Conservation (phyloP, 2,797 vertebrate genomes). For the Phalloptychus januarius region DNA sequence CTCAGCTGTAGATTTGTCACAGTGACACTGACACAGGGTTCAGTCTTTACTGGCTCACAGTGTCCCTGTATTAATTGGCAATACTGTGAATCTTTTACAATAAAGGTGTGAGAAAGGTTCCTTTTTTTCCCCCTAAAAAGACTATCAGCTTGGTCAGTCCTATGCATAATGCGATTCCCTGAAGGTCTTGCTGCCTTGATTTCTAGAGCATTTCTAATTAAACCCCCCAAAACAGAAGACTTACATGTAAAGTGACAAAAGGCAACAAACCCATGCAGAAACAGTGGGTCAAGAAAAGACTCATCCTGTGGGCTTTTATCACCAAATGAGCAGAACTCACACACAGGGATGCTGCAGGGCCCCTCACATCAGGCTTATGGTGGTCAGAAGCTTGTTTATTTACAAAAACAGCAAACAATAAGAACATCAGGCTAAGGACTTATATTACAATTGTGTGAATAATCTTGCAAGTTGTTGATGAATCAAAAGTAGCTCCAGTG, state of each 20-base stretch:
- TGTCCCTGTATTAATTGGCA: not conserved
- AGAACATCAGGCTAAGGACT: not conserved
- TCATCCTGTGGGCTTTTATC: not conserved
- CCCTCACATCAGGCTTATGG: not conserved
- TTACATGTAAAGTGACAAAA: conserved; percentile 8
- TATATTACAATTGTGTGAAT: not conserved
- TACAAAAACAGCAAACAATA: not conserved
- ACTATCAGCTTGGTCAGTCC: not conserved
- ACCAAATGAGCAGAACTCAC: conserved; percentile 11
- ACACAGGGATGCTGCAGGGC: conserved; percentile 1
- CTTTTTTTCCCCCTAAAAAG: not conserved
- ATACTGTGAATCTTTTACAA: not conserved
- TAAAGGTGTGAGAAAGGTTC: not conserved
- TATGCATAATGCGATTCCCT: not conserved
- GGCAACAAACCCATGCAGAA: conserved; percentile 6
- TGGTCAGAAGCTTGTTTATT: not conserved
- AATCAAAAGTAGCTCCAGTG: not conserved
- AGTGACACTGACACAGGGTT: not conserved
- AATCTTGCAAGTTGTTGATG: not conserved
- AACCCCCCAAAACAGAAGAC: too few relatives aligned
- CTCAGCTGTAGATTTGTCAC: not conserved
- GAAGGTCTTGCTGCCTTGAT: not conserved
- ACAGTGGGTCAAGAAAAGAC: not conserved
- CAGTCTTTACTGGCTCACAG: not conserved
- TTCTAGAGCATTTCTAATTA: not conserved